Conservation (phyloP, 2,888 invertebrate genomes). For the Drosophila mercatorum region DNA sequence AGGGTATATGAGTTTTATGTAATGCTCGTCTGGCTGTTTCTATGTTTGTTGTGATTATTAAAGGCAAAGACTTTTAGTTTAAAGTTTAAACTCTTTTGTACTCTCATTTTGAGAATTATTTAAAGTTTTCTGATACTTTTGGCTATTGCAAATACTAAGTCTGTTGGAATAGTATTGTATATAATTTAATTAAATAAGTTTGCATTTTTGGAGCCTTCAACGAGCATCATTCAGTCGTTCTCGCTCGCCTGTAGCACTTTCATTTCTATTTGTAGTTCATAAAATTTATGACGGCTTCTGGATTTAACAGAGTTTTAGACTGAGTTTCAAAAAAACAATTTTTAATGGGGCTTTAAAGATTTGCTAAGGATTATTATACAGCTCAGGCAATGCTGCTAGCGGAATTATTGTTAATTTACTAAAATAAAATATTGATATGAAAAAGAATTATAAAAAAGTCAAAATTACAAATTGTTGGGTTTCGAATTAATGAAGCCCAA, state of each 20-base stretch:
- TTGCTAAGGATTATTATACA: neutral
- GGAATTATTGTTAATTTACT: neutral
- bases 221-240: neutral
- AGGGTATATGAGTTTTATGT: neutral
- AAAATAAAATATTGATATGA: no score
- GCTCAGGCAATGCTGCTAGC: neutral
- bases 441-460: no score
- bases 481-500: no score
- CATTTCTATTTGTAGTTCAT: neutral
- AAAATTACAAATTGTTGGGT: no score
- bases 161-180: no score
- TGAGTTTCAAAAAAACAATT: neutral
- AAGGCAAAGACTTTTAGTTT: no score
- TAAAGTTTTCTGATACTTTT: no score
- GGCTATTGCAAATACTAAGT: no score
- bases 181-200: no score
- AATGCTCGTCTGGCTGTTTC: neutral
- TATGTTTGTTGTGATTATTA: no score
- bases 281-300: constrained; percentile 15
- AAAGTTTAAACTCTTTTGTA: no score
- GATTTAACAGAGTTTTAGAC: neutral
- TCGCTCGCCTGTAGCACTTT: neutral
- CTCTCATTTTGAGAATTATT: no score
- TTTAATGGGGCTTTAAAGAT: neutral
- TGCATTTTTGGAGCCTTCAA: neutral